These are phyloP conservation scores for Odontothrips loti DNA, from an alignment of 2,888 invertebrate species.

Conservation along the genomic window DNA sequence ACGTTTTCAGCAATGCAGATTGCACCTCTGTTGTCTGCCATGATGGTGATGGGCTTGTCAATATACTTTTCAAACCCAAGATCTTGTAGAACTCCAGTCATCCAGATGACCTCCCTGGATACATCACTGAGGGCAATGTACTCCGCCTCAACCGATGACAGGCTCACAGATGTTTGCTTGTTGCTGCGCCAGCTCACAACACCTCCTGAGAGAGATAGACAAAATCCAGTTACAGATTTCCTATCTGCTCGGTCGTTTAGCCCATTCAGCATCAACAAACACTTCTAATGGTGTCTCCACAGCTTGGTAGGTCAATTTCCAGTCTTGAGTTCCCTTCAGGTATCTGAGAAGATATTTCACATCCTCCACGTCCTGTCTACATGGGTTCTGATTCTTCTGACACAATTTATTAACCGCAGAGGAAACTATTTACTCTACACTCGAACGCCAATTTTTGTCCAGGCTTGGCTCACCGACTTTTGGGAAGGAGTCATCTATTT, in stretches of 20 bases:
- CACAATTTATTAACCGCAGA: constrained; percentile 29
- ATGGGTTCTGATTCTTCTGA: constrained; percentile 27
- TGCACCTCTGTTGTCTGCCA: not conserved
- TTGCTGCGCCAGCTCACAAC: constrained; percentile 29
- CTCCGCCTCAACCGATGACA: constrained; percentile 28
- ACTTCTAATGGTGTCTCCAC: constrained; percentile 1
- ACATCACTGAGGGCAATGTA: constrained; percentile 27
- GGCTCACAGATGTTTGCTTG: constrained; percentile 28
- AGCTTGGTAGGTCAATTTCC: not conserved
- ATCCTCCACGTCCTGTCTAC: constrained; percentile 16
- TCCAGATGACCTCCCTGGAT: constrained; percentile 23
- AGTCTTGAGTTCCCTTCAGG: constrained; percentile 27
- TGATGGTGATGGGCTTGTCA: not conserved
- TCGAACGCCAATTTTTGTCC: too few species aligned
- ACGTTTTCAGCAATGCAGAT: not conserved
- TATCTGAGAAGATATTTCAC: constrained; percentile 31
- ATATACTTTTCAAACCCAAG: not conserved
- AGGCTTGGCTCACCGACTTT: not conserved
- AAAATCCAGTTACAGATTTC: constrained; percentile 30
- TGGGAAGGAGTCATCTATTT: too few species aligned
- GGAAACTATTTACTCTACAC: too few species aligned
- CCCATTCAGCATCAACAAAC: constrained; percentile 32
- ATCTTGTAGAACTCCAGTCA: constrained; percentile 5
- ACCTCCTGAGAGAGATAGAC: not conserved
- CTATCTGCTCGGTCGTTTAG: constrained; percentile 28